Base-by-base conservation (phyloP, 2,797 vertebrate genomes). In the Scolopax rusticola region DNA sequence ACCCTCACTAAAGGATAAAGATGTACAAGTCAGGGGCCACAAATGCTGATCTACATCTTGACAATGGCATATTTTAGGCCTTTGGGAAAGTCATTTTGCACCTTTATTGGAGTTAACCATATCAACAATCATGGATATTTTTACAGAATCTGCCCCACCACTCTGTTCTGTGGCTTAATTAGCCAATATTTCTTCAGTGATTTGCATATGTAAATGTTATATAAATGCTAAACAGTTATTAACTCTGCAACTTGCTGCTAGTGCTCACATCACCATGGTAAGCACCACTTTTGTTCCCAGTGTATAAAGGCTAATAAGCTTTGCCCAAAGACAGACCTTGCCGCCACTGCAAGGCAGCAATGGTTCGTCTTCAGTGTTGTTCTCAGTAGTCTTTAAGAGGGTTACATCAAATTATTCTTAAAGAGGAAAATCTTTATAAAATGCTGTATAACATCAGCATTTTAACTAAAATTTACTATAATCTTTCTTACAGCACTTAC, bases 401-500 rank as follows among this genome's bases (percentile, higher is more conserved):
- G 86, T 92, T 93, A 67, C 77, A 95, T 81, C 75, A 86, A 91
- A 85, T 96, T 90, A 82, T 94, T 95, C 88, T 93, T 87, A 93
- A 94, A 92, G 87, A 83, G 69, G 15, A 73, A 97, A 96, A 36
- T 36, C 36, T 36, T 36, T 36, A 36, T 36, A 36, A 36, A 36
- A 94, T 96, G 88, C 45, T 94, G 32, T 51, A 33, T 84, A 95
- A 93, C 54, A 87, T 23, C 28, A 84, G n/a, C 2, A 11, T 96
- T 97, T 97, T 93, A 93, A 95, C 87, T 93, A 93, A 92, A 96
- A 91, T 47, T 74, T 50, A 51, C 40, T 77, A 63, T 65, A 15
- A 91, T 54, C 14, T 36, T 36, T 36, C 36, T 36, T 36, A 36
- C 36, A 36, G 36, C 36, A 36, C 36, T 36, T 36, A 36, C 36